Conservation (phyloP, 2,888 invertebrate species). For the Trypoxylon attenuatum region DNA sequence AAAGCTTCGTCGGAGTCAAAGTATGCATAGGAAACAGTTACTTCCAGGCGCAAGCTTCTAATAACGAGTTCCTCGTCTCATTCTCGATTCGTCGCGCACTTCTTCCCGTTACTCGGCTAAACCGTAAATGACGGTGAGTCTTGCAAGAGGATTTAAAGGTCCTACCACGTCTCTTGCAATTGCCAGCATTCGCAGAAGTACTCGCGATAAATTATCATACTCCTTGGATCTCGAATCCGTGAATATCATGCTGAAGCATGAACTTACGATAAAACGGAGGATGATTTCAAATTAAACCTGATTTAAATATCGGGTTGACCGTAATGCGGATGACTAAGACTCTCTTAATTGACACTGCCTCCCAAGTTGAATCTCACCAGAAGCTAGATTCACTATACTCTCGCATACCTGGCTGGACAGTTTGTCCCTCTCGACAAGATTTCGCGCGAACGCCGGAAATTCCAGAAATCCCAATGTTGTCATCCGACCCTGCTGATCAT, state of each 20-base stretch:
- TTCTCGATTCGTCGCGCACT: slow-evolving; percentile 58
- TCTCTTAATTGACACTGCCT: too few species aligned
- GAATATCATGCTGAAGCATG: too few species aligned
- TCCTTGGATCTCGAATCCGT: too few species aligned
- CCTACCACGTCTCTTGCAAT: slow-evolving; percentile 55
- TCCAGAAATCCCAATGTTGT: slow-evolving; percentile 51
- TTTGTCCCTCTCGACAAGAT: slow-evolving; percentile 6
- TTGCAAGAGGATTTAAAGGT: slow-evolving; percentile 58
- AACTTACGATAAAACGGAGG: too few species aligned
- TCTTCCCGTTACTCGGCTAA: slow-evolving; percentile 56
- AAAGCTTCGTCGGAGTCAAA: slow-evolving; percentile 10
- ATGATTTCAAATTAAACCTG: too few species aligned
- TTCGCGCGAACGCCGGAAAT: slow-evolving; percentile 53
- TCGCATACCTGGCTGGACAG: background rate
- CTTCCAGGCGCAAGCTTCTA: slow-evolving; percentile 36
- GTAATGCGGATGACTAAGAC: too few species aligned
- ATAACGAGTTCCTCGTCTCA: slow-evolving; percentile 55
- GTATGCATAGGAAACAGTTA: slow-evolving; percentile 6
- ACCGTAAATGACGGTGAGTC: slow-evolving; percentile 57
- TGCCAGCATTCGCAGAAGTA: slow-evolving; percentile 46
- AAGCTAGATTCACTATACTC: too few species aligned
- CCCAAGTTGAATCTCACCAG: too few species aligned
- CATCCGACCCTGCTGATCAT: slow-evolving; percentile 23
- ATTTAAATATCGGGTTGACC: too few species aligned
- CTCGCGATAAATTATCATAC: slow-evolving; percentile 43